phyloP scores from a whole-genome alignment of 1,140 invertebrate species.

The Hycleus phaleratus region DNA sequence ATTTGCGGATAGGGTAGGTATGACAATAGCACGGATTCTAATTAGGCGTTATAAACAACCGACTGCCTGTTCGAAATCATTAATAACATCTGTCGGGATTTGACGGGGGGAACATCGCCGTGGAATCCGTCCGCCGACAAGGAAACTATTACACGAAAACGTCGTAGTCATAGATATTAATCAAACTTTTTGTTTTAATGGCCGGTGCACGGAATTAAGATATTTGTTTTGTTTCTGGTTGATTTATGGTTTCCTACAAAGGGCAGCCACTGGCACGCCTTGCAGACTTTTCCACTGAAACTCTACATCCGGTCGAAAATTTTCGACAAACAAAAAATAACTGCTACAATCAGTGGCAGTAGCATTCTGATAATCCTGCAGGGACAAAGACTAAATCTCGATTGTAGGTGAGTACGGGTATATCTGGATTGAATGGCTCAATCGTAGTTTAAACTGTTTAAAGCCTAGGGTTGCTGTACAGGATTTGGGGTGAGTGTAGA shows the following conservation, averaged over 20 bases:
- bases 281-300: too few relatives aligned
- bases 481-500: background rate
- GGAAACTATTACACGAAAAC: conserved; percentile 20
- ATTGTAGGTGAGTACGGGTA: background rate
- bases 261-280: too few relatives aligned
- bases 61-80: conserved; percentile 9
- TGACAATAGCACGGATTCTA: background rate
- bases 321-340: too few relatives aligned
- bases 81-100: conserved; percentile 20
- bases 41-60: conserved; percentile 5
- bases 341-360: too few relatives aligned
- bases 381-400: background rate
- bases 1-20: background rate
- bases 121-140: conserved; percentile 12
- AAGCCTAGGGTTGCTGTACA: background rate
- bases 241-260: conserved; percentile 6
- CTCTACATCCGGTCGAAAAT: too few relatives aligned
- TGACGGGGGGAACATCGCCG: conserved; percentile 14
- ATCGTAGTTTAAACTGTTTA: conserved; percentile 15
- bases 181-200: conserved; percentile 24
- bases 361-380: too few relatives aligned
- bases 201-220: conserved; percentile 21
- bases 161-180: conserved; percentile 16
- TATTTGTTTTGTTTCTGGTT: conserved; percentile 19
- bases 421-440: conserved; percentile 7